phyloP scores from a whole-genome alignment of 2,797 vertebrate genomes.

The Uromys caudimaculatus region DNA sequence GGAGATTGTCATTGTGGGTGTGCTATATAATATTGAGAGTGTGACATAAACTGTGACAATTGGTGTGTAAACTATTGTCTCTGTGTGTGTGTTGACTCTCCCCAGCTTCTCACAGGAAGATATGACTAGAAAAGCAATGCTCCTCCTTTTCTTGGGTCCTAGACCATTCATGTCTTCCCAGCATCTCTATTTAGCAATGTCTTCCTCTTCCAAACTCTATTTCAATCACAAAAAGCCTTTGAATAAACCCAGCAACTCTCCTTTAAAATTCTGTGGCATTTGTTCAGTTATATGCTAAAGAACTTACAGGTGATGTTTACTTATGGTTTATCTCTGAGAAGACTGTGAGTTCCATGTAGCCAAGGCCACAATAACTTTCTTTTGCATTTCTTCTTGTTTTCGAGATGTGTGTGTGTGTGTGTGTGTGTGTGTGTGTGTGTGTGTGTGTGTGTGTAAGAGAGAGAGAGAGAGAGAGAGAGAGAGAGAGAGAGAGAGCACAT shows the following conservation, averaged over 20 bases:
- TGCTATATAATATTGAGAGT: not conserved
- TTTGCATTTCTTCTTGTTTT: not conserved
- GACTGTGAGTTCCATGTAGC: not conserved
- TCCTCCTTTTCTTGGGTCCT: not conserved
- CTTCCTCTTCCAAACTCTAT: not conserved
- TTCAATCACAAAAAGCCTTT: not conserved
- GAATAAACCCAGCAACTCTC: not conserved
- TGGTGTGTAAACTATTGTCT: accelerated
- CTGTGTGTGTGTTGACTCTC: not conserved
- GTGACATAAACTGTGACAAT: accelerated
- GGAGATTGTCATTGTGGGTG: too few species aligned
- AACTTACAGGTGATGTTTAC: not conserved
- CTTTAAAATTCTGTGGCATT: too few species aligned
- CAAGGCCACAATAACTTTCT: not conserved
- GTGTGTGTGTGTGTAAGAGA: not conserved
- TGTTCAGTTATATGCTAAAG: not conserved
- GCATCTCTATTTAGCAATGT: not conserved
- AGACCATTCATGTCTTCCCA: not conserved
- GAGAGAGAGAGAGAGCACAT: not conserved
- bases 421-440: not conserved
- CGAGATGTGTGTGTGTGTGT: not conserved
- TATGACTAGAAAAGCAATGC: not conserved
- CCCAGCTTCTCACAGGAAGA: not conserved
- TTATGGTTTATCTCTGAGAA: not conserved
- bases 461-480: not conserved